Base-by-base conservation (phyloP, 2,888 invertebrate species). In the Dendrolimus houi region DNA sequence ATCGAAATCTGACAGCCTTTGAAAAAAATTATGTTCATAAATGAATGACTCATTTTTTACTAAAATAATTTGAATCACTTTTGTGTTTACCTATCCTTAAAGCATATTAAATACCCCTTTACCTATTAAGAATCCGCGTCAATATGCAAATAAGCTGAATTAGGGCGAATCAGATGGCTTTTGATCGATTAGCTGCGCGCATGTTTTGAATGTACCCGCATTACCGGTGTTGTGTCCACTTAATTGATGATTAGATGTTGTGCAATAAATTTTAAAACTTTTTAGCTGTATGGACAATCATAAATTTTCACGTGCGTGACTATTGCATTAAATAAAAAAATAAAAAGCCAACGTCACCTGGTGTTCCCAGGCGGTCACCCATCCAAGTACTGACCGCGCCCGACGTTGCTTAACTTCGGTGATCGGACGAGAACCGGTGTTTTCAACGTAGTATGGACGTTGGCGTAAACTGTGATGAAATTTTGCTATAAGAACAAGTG, bases 361-460 rank as follows among this genome's bases (percentile, higher is more conserved):
- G 83, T 83, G 81, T 83, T 83, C 83, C 83, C 83, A 83, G 79
- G 84, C 83, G 83, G 85, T 85, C 85, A 85, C 85, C 85, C 86
- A 86, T 85, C 85, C 83, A 86, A 85, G 86, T 86, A 87, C 85
- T 86, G 81, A 86, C 81, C 80, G 72, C 85, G 85, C 85, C 86
- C 85, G 81, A 85, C 77, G 84, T 83, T 85, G 84, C 84, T 85
- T 87, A 83, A 85, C 84, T 85, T 85, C 86, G 84, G 87, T 87
- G 86, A 60, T 55, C 53, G 55, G 55, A 55, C 55, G 10, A 58
- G 58, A 58, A 58, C 56, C 58, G 58, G 58, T 58, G 58, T 56
- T 53, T 55, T 59, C 59, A 59, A 56, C 59, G 56, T 59, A 10
- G 47, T 47, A 47, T 47, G 47, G 47, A 47, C 47, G 47, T 47